Evolutionary conservation across 2,113 vertebrate genomes (phyloP), one percentile per base, ranked within the genome.

Genomic region (human (Homo sapiens)): DNA sequence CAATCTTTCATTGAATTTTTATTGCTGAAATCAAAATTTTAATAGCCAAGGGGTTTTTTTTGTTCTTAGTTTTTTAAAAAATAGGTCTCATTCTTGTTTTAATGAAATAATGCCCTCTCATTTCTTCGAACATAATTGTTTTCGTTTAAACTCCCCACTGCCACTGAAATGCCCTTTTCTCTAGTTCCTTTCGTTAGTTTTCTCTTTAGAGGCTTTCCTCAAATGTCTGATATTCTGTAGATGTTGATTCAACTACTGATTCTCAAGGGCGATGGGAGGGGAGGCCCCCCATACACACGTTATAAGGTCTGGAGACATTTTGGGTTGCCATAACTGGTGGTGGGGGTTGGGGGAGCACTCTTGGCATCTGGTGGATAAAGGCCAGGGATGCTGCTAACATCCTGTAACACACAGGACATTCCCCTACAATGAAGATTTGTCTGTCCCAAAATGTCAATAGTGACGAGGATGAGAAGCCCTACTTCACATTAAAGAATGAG

Each of bases 1-100:
- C 5, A 66, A 22, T 38, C 8, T 10, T 89, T 89, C 27, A 12
- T 20, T 59, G 32, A 76, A 38, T 82, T 96, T 91, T 84, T 11
- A 92, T 75, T 93, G 30, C 32, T 59, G 38, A 5, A 92, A 57
- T 52, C 57, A 78, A 97, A 83, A 89, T 55, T 10, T 94, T 93
- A 92, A 73, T 32, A 64, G 61, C 5, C 30, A 11, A 79, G 80
- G 8, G 4, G 12, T 9, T 70, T 93, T 92, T 45, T 52, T 35
- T 73, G 57, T n/a, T 78, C 45, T n/a, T 25, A 32, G 18, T 25
- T 78, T 52, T 30, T 35, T 43, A 75, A 55, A 76, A 80, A 73
- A 70, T 2, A 68, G 70, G 45, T 38, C 16, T 78, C 32, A 57
- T 38, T 57, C 20, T 59, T 75, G 27, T 52, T 76, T 75, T 40